Evolutionary conservation across 2,797 vertebrate genomes (phyloP).

Genomic region (Premnoplex brunnescens): DNA sequence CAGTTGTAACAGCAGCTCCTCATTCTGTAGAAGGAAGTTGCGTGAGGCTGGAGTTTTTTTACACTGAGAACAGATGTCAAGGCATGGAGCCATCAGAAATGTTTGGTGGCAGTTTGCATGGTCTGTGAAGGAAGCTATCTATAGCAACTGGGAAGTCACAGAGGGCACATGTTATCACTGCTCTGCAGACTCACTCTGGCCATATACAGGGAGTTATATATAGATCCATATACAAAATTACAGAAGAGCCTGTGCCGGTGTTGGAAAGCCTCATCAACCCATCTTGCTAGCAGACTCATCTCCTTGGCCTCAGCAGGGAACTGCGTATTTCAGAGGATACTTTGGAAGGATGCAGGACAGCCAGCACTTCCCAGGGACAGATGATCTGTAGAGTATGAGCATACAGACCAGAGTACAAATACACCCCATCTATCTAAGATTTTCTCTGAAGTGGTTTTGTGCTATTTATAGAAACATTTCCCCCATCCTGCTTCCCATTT

Average conservation of each 20-base stretch:
- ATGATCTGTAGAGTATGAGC: not conserved
- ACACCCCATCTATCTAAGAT: not conserved
- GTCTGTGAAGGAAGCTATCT: not conserved
- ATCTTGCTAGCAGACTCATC: not conserved
- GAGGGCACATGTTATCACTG: not conserved
- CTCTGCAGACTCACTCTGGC: not conserved
- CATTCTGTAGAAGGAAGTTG: not conserved
- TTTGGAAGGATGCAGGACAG: not conserved
- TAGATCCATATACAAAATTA: not conserved
- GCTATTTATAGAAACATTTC: not conserved
- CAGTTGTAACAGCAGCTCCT: not conserved
- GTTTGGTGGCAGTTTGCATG: not conserved
- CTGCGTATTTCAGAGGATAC: not conserved
- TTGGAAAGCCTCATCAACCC: not conserved
- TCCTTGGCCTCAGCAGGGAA: not conserved
- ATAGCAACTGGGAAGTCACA: not conserved
- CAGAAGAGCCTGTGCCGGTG: not conserved
- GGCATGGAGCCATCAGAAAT: not conserved
- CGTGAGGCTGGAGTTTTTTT: not conserved
- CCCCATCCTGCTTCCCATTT: fast-evolving
- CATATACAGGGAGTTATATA: not conserved
- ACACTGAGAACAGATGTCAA: not conserved
- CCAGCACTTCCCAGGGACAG: not conserved
- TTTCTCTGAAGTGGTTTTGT: not conserved
- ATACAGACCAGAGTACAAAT: not conserved